Evolutionary conservation across 2,113 vertebrate genomes (phyloP), one percentile per base, ranked within the genome.

Genomic region (Aptenodytes forsteri): DNA sequence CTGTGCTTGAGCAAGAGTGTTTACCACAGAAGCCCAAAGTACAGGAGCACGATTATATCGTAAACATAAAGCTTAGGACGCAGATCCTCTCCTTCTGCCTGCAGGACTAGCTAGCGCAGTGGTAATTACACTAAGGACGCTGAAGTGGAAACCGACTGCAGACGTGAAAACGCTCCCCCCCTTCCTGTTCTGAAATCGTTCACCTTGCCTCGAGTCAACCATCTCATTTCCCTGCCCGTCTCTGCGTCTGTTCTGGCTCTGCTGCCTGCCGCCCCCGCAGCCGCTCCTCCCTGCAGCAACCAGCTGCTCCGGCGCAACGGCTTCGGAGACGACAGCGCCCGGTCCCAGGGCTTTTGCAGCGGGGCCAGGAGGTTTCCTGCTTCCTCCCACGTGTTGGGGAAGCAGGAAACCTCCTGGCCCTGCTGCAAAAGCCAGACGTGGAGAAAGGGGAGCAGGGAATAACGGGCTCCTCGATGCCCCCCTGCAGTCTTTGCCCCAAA

Each of bases 141-240:
- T 80, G 65, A 90, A 88, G 93, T 94, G 91, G 87, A 96, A 96
- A 88, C 83, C 32, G 64, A 83, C 89, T 94, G 94, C 94, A 93
- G 93, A 72, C 40, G 22, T n/a, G 93, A 91, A 79, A 94, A 38
- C 11, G 80, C 88, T 70, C 83, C 81, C 77, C 85, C 66, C 40
- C 90, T 79, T 87, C 86, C 93, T 93, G 69, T 72, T 82, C 97
- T 88, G 87, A 96, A 96, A 93, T 91, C 62, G n/a, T 97, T 96
- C 95, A 95, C 96, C 93, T 96, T 95, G 95, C 91, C 95, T 96
- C 44, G 30, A 95, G 93, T 95, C 96, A 97, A 93, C 73, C 94
- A 88, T 83, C 94, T 96, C 95, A 92, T 92, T 94, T 92, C 93
- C 91, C 93, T 95, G 94, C 87, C 61, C 13, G 73, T 81, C 86